phyloP scores from a whole-genome alignment of 2,888 invertebrate genomes.

The Vesta saturnalis region DNA sequence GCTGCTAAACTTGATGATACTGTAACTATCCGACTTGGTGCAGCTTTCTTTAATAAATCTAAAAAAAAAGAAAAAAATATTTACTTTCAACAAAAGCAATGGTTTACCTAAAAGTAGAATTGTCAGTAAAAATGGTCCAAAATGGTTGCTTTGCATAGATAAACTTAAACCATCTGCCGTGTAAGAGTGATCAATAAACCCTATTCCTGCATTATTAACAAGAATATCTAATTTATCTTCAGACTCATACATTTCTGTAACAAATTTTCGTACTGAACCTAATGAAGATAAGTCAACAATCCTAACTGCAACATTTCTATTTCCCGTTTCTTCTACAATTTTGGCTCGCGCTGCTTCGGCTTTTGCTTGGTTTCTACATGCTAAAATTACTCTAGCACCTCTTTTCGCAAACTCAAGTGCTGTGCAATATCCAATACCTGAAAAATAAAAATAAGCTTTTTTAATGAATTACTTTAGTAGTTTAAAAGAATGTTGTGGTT shows the following conservation, averaged over 20 bases:
- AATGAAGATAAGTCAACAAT: conserved; percentile 66
- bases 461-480: too few species aligned
- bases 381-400: conserved; percentile 66
- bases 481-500: neutral
- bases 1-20: conserved; percentile 53
- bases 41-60: conserved; percentile 62
- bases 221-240: conserved; percentile 70
- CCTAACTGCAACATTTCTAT: conserved; percentile 56
- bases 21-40: conserved; percentile 54
- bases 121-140: conserved; percentile 72
- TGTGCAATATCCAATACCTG: conserved; percentile 62
- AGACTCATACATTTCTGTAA: conserved; percentile 64
- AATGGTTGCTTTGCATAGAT: conserved; percentile 73
- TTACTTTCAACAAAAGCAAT: neutral
- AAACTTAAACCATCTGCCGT: conserved; percentile 72
- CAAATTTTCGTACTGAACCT: conserved; percentile 69
- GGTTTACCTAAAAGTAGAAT: conserved; percentile 67
- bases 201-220: conserved; percentile 72
- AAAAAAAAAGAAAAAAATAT: conserved; percentile 42
- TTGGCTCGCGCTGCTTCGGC: conserved; percentile 45
- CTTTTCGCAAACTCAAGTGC: conserved; percentile 61
- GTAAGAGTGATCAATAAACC: conserved; percentile 59
- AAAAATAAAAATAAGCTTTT: too few species aligned
- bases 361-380: conserved; percentile 62
- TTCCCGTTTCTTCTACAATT: conserved; percentile 53